Percentiles rank a stretch among this genome's conserved stretches.
Conservation (phyloP, 2,888 invertebrate species). For the Apantesis nais region DNA sequence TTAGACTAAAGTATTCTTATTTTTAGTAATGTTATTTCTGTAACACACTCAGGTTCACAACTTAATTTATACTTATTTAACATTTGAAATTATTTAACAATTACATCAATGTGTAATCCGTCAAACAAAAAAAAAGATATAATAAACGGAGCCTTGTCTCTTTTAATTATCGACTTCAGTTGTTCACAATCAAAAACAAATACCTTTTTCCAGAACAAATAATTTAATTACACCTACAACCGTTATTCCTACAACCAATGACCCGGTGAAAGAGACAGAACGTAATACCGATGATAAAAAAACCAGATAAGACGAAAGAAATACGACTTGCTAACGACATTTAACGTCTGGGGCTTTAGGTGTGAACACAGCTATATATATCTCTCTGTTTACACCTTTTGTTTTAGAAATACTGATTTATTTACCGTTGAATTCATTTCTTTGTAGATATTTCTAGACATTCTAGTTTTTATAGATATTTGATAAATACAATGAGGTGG, state of each 20-base stretch:
- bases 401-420: constrained; percentile 23
- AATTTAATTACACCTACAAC: background rate
- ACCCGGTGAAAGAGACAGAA: background rate
- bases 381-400: constrained; percentile 21
- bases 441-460: background rate
- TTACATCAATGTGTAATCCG: background rate
- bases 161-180: background rate
- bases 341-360: constrained; percentile 12
- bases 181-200: background rate
- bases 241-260: background rate
- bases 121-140: background rate
- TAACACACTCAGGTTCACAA: too few species aligned
- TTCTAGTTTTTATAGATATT: background rate
- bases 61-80: too few species aligned
- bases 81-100: background rate
- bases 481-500: background rate
- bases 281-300: constrained; percentile 11
- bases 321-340: constrained; percentile 17
- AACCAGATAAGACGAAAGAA: constrained; percentile 12
- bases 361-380: constrained; percentile 23
- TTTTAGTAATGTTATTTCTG: too few species aligned
- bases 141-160: background rate
- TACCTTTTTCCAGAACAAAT: background rate
- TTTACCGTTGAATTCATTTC: constrained; percentile 8
- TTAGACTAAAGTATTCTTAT: too few species aligned